Percentiles rank a stretch among this genome's conserved stretches.
Conservation (phyloP, 2,888 invertebrate species). For the Rotaria magnacalcarata region DNA sequence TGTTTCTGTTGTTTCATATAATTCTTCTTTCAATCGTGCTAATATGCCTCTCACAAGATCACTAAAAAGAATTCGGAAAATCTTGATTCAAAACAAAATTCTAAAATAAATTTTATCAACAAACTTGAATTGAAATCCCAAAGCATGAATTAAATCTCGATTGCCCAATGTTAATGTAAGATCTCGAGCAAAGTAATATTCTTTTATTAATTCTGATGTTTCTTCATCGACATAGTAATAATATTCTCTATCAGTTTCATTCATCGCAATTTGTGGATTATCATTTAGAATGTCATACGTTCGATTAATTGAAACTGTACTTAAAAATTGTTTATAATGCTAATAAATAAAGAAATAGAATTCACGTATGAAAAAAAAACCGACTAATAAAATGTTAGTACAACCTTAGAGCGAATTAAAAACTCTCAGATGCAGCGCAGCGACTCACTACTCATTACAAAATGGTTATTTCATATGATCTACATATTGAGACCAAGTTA, state of each 20-base stretch:
- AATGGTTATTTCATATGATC: no score
- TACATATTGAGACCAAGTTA: no score
- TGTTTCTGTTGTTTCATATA: slow-evolving; percentile 27
- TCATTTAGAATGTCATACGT: background rate
- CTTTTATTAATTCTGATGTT: slow-evolving; percentile 29
- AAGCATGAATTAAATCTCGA: background rate
- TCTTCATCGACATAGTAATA: slow-evolving; percentile 33
- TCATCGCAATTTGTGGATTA: background rate
- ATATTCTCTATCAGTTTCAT: background rate
- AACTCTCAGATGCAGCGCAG: no score
- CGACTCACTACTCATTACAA: no score
- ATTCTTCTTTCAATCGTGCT: slow-evolving; percentile 17
- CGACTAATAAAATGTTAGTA: no score
- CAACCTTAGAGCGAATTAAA: no score
- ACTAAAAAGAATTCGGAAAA: background rate
- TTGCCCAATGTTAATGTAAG: slow-evolving; percentile 25
- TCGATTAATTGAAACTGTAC: slow-evolving; percentile 6
- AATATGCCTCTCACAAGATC: background rate
- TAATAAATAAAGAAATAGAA: background rate
- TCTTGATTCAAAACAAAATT: background rate
- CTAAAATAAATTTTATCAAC: background rate
- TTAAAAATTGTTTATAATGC: slow-evolving; percentile 28
- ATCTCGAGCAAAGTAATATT: slow-evolving; percentile 36
- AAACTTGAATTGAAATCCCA: background rate
- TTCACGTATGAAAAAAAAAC: no score